phyloP scores from a whole-genome alignment of 2,113 vertebrate species.

The Pluvianellus socialis region DNA sequence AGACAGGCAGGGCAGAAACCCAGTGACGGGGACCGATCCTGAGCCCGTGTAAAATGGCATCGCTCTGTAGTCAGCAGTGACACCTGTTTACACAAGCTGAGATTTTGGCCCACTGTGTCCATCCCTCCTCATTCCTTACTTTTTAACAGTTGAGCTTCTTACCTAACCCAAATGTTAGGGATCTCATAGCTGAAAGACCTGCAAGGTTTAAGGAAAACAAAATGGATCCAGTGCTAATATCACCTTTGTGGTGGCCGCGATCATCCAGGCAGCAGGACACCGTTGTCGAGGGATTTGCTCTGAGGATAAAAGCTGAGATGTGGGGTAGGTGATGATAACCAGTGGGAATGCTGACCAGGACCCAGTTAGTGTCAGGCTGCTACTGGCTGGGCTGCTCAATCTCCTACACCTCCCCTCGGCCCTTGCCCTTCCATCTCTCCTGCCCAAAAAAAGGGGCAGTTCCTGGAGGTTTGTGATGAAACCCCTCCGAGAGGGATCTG shows the following conservation, averaged over 20 bases:
- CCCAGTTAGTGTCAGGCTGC: rapidly evolving
- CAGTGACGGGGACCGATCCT: not conserved
- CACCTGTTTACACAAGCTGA: not conserved
- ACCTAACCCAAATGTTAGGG: not conserved
- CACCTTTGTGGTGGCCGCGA: rapidly evolving
- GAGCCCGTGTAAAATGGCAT: not conserved
- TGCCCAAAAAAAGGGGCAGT: not conserved
- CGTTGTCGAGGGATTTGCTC: not conserved
- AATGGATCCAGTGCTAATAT: not conserved
- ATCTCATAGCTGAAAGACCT: not conserved
- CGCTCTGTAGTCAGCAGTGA: not conserved
- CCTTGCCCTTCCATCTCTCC: not conserved
- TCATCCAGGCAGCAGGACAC: too few relatives aligned
- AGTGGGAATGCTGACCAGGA: not conserved
- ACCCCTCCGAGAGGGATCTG: not conserved
- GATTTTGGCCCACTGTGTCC: not conserved
- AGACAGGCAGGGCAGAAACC: not conserved
- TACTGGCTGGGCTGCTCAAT: rapidly evolving
- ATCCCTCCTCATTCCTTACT: not conserved
- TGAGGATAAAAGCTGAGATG: not conserved
- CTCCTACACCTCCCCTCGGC: not conserved
- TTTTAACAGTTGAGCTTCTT: not conserved
- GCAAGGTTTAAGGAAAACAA: not conserved
- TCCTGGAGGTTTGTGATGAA: not conserved
- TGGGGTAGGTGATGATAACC: not conserved